These are phyloP conservation scores for Rhagophthalmus giganteus DNA, from an alignment of 2,888 invertebrate genomes.

Conservation along the genomic window DNA sequence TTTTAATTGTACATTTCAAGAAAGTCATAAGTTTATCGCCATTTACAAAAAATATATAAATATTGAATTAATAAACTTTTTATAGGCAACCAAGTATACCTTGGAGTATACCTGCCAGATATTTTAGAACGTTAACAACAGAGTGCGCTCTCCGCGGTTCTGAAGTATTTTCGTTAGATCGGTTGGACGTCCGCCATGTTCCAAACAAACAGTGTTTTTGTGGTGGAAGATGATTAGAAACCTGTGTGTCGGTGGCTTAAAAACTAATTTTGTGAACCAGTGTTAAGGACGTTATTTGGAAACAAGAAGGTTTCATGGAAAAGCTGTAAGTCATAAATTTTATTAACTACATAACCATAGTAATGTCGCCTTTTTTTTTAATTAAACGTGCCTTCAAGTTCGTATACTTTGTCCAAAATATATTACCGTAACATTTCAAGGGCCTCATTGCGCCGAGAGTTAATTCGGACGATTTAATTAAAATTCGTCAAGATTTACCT, in stretches of 20 bases:
- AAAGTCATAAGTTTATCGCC: too few species aligned
- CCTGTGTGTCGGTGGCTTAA: conserved; percentile 6
- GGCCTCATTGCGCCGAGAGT: too few species aligned
- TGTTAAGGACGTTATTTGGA: not conserved
- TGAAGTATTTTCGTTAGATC: not conserved
- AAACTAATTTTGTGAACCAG: not conserved
- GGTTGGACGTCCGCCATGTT: conserved; percentile 19
- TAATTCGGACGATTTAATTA: too few species aligned
- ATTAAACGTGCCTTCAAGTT: not conserved
- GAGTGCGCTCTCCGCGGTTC: not conserved
- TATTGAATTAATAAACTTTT: too few species aligned
- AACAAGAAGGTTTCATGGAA: conserved; percentile 4
- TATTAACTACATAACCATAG: not conserved
- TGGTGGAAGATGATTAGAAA: conserved; percentile 16
- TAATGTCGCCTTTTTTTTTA: not conserved
- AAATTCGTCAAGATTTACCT: too few species aligned
- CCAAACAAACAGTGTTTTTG: conserved; percentile 17
- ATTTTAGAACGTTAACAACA: not conserved
- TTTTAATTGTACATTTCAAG: too few species aligned
- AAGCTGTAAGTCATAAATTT: conserved; percentile 11
- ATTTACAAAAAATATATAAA: too few species aligned
- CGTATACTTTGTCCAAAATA: too few species aligned
- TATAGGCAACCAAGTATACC: not conserved
- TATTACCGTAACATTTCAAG: too few species aligned
- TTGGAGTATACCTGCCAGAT: not conserved